A percentile compares a stretch with the other conserved stretches of the same genome.
phyloP scores from a whole-genome alignment of 2,113 vertebrate genomes.

The Dicaeum eximium region DNA sequence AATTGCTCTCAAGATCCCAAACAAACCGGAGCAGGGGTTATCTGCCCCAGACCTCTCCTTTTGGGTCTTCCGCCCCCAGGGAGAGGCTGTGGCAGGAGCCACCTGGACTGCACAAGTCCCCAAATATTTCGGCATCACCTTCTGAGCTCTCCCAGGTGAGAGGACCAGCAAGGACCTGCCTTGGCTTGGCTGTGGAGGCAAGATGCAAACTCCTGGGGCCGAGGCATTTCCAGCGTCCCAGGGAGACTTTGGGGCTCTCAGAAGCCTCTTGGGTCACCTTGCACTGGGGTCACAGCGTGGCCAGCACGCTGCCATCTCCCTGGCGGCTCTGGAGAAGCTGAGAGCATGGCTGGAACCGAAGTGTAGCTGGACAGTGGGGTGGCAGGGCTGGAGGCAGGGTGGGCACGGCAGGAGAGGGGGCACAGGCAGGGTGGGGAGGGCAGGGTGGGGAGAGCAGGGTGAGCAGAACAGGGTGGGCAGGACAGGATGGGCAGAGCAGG shows the following conservation, averaged over 20 bases:
- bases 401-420: background rate
- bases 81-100: background rate
- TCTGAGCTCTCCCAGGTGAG: background rate
- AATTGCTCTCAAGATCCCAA: conserved; percentile 8
- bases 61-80: background rate
- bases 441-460: no score
- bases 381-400: background rate
- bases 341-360: background rate
- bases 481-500: background rate
- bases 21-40: background rate
- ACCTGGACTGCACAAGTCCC: background rate
- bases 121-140: background rate
- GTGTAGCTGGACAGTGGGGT: rapidly evolving
- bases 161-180: background rate
- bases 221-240: background rate
- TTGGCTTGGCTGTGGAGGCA: background rate
- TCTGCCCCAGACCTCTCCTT: background rate
- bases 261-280: background rate
- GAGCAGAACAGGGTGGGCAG: background rate
- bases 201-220: background rate
- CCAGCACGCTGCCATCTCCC: background rate
- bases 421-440: background rate
- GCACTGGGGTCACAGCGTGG: rapidly evolving
- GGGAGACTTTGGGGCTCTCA: background rate
- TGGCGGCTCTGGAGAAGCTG: background rate